A percentile compares a stretch with the other conserved stretches of the same genome.
Conservation (phyloP, 2,888 invertebrate species). For the Anagyrus pseudococci region DNA sequence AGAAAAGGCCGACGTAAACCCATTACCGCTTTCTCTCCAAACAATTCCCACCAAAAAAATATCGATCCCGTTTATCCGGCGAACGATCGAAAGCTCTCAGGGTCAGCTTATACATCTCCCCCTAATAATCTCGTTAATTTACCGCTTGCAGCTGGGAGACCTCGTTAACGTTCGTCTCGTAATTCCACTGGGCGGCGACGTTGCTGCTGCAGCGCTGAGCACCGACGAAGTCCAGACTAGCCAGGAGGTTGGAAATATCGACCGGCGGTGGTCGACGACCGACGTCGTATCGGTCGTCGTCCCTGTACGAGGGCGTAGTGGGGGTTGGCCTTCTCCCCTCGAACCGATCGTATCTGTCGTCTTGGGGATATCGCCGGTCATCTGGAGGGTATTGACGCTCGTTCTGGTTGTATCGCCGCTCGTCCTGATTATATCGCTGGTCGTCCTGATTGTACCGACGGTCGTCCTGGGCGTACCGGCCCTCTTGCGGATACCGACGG, state of each 20-base stretch:
- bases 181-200: slow-evolving; percentile 89
- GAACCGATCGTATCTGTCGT: slow-evolving; percentile 32
- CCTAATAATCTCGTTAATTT: too few species aligned
- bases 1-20: slow-evolving; percentile 5
- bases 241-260: slow-evolving; percentile 61
- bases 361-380: background rate
- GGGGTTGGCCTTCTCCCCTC: background rate
- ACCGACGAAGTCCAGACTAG: slow-evolving; percentile 77
- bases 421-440: background rate
- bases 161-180: slow-evolving; percentile 86
- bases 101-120: too few species aligned
- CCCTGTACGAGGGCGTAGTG: background rate
- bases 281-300: slow-evolving; percentile 29
- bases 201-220: slow-evolving; percentile 84
- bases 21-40: too few species aligned
- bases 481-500: background rate
- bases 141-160: slow-evolving; percentile 84
- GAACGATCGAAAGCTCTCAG: too few species aligned
- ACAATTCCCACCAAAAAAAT: too few species aligned
- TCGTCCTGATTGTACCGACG: background rate
- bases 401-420: background rate
- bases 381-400: too few species aligned
- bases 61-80: too few species aligned
- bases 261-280: slow-evolving; percentile 38
- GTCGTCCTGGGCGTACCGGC: background rate